A percentile compares a stretch with the other conserved stretches of the same genome.
Conservation (phyloP, 2,113 vertebrate genomes). For the Zosterops lateralis region DNA sequence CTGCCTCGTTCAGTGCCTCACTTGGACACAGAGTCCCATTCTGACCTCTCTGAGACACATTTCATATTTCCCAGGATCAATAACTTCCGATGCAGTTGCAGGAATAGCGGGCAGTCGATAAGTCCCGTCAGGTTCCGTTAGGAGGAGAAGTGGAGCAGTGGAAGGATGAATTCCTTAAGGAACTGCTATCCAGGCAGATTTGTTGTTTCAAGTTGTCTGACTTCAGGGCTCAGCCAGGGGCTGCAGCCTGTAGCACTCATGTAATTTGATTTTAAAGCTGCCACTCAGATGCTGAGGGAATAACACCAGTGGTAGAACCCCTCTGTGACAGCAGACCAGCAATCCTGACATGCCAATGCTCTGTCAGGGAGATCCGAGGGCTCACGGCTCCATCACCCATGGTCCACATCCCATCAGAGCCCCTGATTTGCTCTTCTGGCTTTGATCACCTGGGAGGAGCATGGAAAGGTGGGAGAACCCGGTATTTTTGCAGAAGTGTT, state of each 20-base stretch:
- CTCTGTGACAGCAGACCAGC: neutral
- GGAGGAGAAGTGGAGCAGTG: slow-evolving; percentile 5
- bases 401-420: neutral
- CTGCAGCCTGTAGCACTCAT: slow-evolving; percentile 33
- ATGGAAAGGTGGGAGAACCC: neutral
- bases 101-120: slow-evolving; percentile 42
- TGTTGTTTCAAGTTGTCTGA: slow-evolving; percentile 64
- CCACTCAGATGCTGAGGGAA: slow-evolving; percentile 28
- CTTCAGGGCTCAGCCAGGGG: slow-evolving; percentile 42
- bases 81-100: slow-evolving; percentile 40
- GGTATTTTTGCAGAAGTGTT: slow-evolving; percentile 30
- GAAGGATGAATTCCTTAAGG: slow-evolving; percentile 21
- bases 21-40: neutral
- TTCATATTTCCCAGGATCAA: slow-evolving; percentile 59
- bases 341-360: neutral
- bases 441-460: slow-evolving; percentile 29
- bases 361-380: neutral
- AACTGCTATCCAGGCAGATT: slow-evolving; percentile 37
- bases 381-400: neutral
- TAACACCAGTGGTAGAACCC: neutral
- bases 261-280: slow-evolving; percentile 61
- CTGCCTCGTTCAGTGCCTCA: neutral
- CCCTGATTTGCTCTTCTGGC: neutral
- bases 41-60: slow-evolving; percentile 48
- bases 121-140: neutral